Base-by-base conservation (phyloP, 2,797 vertebrate species). In the Mionectes olivaceus region DNA sequence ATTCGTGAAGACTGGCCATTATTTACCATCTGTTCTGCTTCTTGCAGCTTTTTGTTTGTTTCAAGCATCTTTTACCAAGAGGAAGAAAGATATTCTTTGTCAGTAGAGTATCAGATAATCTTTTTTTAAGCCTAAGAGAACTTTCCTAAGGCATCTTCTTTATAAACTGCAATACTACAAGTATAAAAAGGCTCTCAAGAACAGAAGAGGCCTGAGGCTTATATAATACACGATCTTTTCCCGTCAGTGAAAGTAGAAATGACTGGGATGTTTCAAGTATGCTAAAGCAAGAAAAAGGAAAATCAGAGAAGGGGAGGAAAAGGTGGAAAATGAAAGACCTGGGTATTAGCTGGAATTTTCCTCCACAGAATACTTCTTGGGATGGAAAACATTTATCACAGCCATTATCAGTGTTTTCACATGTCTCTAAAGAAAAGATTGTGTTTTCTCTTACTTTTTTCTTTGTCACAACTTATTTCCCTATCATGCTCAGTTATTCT, bases 1-100 rank as follows among this genome's bases (percentile, higher is more conserved):
- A 9, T 9, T 35, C 35, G 35, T 9, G 35, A 35, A 35, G 35
- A 35, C 35, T 35, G 35, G 35, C 35, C 35, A 35, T 35, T 35
- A 35, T 35, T 35, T 77, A 16, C 85, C 73, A 88, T 75, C 83
- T 91, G 80, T 75, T 94, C 37, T 61, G 37, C 68, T 93, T 90
- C 60, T 94, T 91, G 5, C 17, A 83, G 79, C 1, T 83, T 93
- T 93, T 81, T 60, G 60, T 91, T 91, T 91, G 82, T 74, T 95
- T 91, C 90, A 33, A 64, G 21, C 19, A 57, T 83, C 65, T 93
- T 90, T 90, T 70, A 71, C 33, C 53, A 49, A 84, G 44, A 53
- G 15, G n/a, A 84, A 82, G 55, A 94, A 89, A 69, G 27, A 55
- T 70, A 92, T 46, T 84, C 68, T 84, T 91, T 91, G n/a, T 79